A percentile compares a stretch with the other conserved stretches of the same genome.
These are phyloP conservation scores for Pungitius pungitius DNA, from an alignment of 2,113 vertebrate genomes.

Conservation along the genomic window DNA sequence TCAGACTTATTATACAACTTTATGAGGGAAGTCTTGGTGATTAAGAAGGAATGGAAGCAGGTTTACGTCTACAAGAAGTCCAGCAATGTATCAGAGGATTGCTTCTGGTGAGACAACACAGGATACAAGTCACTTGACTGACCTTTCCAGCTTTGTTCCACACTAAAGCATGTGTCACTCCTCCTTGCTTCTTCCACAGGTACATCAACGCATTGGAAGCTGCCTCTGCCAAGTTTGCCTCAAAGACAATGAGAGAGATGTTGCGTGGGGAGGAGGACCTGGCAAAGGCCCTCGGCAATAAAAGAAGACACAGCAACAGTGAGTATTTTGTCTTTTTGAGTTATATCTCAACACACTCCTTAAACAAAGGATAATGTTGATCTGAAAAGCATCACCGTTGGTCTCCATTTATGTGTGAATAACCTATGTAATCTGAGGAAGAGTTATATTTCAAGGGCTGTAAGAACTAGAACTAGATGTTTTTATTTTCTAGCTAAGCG, in stretches of 20 bases:
- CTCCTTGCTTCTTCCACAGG: constrained; percentile 75
- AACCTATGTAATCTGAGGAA: neutral
- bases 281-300: constrained; percentile 17
- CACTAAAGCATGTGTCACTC: neutral
- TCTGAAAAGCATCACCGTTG: neutral
- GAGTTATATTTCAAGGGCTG: neutral
- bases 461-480: neutral
- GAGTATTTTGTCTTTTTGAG: constrained; percentile 47
- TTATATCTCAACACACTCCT: neutral
- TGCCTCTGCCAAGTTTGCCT: constrained; percentile 80
- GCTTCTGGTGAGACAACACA: constrained; percentile 87
- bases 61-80: constrained; percentile 88
- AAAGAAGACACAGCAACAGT: constrained; percentile 89
- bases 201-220: constrained; percentile 94
- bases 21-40: constrained; percentile 60
- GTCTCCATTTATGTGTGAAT: neutral
- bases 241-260: constrained; percentile 65
- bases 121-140: neutral
- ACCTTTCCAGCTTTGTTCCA: neutral
- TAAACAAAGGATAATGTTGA: neutral
- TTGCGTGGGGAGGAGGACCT: constrained; percentile 77
- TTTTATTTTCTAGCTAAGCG: neutral
- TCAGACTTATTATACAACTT: constrained; percentile 85
- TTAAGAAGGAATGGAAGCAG: constrained; percentile 84
- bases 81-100: constrained; percentile 80